Evolutionary conservation across 1,140 invertebrate species (phyloP).

Genomic region (Bombus turneri): DNA sequence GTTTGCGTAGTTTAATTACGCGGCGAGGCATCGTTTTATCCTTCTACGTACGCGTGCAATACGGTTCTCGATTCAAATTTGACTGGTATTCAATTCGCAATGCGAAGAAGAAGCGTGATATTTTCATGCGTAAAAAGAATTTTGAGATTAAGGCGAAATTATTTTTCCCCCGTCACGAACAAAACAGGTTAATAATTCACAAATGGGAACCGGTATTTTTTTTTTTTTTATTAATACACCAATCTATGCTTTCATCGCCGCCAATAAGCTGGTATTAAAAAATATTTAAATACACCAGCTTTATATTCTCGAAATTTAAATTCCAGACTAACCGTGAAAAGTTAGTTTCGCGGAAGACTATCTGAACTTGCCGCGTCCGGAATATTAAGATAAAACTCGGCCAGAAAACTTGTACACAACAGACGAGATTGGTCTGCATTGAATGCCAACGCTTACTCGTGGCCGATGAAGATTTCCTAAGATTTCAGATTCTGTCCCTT

Average conservation of each 20-base stretch:
- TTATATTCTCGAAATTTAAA: not conserved
- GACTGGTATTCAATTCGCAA: not conserved
- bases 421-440: not conserved
- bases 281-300: not conserved
- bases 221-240: not conserved
- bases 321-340: not conserved
- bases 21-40: not conserved
- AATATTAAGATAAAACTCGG: constrained; percentile 1
- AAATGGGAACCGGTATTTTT: not conserved
- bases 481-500: not conserved
- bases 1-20: not conserved
- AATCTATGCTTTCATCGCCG: too few species aligned
- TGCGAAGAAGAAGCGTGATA: not conserved
- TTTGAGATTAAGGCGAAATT: not conserved
- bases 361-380: not conserved
- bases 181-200: constrained; percentile 5
- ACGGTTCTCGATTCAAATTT: not conserved
- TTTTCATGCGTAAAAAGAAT: not conserved
- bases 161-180: not conserved
- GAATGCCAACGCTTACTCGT: not conserved
- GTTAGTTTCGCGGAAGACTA: not conserved
- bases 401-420: not conserved
- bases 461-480: not conserved
- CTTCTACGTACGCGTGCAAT: too few species aligned
- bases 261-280: not conserved